phyloP scores from a whole-genome alignment of 2,888 invertebrate species.

The Pachydiplax longipennis region DNA sequence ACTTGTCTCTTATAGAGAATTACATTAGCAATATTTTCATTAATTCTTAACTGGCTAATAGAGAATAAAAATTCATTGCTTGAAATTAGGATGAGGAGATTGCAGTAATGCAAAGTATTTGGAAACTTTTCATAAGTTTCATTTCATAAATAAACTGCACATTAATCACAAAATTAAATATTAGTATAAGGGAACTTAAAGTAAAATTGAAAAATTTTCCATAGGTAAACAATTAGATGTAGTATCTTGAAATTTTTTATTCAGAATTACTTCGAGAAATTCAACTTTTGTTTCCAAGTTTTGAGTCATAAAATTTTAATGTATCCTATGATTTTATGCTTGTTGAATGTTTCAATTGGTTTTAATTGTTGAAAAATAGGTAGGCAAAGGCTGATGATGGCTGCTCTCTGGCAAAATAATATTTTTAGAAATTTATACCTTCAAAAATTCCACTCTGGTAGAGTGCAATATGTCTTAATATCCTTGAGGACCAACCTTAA shows the following conservation, averaged over 20 bases:
- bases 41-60: neutral
- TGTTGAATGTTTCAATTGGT: neutral
- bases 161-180: neutral
- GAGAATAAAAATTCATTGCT: neutral
- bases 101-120: neutral
- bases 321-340: neutral
- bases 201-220: neutral
- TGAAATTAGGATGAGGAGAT: neutral
- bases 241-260: neutral
- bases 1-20: neutral
- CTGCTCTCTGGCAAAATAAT: neutral
- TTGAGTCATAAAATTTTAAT: neutral
- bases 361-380: neutral
- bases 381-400: neutral
- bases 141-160: neutral
- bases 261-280: neutral
- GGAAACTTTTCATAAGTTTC: neutral
- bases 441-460: neutral
- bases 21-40: neutral
- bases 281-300: neutral
- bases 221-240: neutral
- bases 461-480: neutral
- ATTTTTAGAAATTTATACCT: conserved; percentile 34
- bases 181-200: neutral
- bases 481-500: neutral